Percentiles rank a stretch among this genome's conserved stretches.
phyloP scores from a whole-genome alignment of 2,797 vertebrate genomes.

The Hybognathus amarus region DNA sequence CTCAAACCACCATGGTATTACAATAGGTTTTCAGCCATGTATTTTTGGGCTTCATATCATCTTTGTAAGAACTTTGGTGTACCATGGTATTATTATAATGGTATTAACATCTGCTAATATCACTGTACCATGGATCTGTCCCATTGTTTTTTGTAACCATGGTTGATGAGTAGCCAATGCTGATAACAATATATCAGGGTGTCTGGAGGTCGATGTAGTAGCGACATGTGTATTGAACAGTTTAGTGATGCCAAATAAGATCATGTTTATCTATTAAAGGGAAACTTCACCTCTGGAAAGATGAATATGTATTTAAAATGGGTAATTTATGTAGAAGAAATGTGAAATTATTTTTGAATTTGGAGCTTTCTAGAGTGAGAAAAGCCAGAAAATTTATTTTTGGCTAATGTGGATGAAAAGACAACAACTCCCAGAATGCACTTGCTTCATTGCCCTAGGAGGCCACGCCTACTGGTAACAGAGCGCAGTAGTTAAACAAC shows the following conservation, averaged over 20 bases:
- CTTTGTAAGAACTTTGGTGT: neutral
- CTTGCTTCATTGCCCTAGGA: too few species aligned
- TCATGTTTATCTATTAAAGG: neutral
- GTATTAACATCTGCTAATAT: neutral
- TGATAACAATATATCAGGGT: neutral
- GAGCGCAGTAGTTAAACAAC: too few species aligned
- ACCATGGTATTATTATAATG: neutral
- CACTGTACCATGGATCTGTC: too few species aligned
- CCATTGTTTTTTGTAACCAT: neutral
- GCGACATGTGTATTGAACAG: neutral
- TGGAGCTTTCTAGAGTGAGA: too few species aligned
- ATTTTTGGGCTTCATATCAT: neutral
- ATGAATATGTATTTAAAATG: too few species aligned
- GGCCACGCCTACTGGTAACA: too few species aligned
- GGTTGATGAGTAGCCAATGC: neutral
- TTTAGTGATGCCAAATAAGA: neutral
- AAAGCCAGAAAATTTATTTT: too few species aligned
- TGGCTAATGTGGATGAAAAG: too few species aligned
- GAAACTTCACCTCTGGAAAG: too few species aligned
- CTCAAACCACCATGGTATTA: neutral
- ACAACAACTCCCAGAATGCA: too few species aligned
- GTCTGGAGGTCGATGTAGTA: neutral
- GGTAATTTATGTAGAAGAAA: too few species aligned
- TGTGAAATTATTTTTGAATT: too few species aligned
- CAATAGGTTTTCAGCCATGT: neutral